phyloP scores from a whole-genome alignment of 2,797 vertebrate genomes.

The Lemur catta region DNA sequence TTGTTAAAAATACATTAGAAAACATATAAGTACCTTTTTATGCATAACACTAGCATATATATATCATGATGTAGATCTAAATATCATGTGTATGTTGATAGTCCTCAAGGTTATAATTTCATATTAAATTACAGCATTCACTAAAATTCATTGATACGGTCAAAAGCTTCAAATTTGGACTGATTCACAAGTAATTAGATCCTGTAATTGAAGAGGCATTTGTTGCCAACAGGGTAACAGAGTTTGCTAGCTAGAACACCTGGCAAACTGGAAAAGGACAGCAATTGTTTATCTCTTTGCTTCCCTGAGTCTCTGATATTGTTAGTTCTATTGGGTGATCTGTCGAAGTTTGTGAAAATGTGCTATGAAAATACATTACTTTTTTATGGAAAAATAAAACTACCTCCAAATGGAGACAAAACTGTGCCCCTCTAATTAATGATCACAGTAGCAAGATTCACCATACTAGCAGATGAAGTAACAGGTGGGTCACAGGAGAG shows the following conservation, averaged over 20 bases:
- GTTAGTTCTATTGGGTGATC: constrained; percentile 50
- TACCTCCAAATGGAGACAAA: background rate
- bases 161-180: background rate
- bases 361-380: background rate
- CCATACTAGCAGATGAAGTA: background rate
- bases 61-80: background rate
- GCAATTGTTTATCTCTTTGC: accelerated
- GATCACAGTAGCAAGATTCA: background rate
- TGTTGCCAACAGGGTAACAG: constrained; percentile 42
- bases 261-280: constrained; percentile 33
- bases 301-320: background rate
- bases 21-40: background rate
- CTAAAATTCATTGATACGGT: background rate
- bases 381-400: background rate
- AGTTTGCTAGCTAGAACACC: constrained; percentile 31
- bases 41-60: background rate
- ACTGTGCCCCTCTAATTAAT: background rate
- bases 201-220: constrained; percentile 1
- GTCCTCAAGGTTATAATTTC: background rate
- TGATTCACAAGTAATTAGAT: constrained; percentile 27
- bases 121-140: background rate
- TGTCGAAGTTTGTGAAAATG: background rate
- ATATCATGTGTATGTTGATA: background rate
- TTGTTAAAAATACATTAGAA: background rate
- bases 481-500: accelerated